Evolutionary conservation across 2,888 invertebrate genomes (phyloP), one percentile per base, ranked within the genome.

Genomic region (Phortica okadai): DNA sequence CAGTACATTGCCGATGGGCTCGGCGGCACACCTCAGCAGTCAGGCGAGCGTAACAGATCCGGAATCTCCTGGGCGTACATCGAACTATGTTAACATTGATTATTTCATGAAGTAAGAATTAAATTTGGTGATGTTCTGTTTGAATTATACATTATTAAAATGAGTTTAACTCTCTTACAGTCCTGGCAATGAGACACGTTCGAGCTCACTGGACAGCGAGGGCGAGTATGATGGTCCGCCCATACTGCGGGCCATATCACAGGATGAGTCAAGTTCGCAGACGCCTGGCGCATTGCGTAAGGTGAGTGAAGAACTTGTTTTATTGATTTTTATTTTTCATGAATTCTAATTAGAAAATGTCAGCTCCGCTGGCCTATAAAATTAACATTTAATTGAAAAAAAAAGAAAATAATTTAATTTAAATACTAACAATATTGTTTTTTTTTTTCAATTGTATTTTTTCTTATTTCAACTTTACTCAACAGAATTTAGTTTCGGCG

Each of bases 81-180:
- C 96, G 80, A 97, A 97, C 92, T 97, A 97, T 92, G 97, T 97
- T 91, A 97, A 97, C 92, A 97, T 97, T 92, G 97, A 97, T 92
- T 97, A 97, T 91, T 97, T 97, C 87, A 94, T 97, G 91, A 95
- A 95, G 96, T 96, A 91, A 93, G 94, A 93, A 79, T 21, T 7
- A 14, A 33, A 4, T 50, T 70, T 33, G 72, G 14, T 10, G 56
- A 2, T 50, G 5, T 25, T n/a, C 11, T 54, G 4, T n/a, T 45
- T 21, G 11, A 41, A 25, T 41, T 33, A 8, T 54, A 1, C 64
- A 50, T 25, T 11, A 73, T 66, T 21, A 21, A 21, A 21, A 21
- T 21, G 21, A 21, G 21, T 21, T 56, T 72, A 33, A 8, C 25
- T 77, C 42, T 69, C 8, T 73, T 74, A 25, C 77, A 92, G 92